Base-by-base conservation (phyloP, 1,140 invertebrate species). In the Euura lappo region DNA sequence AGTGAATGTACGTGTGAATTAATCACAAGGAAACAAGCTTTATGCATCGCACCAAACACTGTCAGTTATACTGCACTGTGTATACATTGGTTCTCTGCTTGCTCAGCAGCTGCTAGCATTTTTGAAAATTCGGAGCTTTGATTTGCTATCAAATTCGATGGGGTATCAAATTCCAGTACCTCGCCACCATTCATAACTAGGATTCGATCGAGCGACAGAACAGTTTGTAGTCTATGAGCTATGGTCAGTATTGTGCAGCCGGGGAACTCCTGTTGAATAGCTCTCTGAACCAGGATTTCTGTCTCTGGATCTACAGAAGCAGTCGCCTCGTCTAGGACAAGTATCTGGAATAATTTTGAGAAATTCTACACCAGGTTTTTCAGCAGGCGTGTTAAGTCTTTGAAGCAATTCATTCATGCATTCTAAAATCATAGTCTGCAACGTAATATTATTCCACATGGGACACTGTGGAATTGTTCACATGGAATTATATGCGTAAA, bases 281-380 rank as follows among this genome's bases (percentile, higher is more conserved):
- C 86, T 42, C 75, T 80, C 45, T 89, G 84, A 42, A 89, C 81
- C 3, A 83, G 73, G 10, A 76, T 72, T 74, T 88, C 87, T 1
- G 88, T 88, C 77, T 88, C 84, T 4, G 83, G 85, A 83, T 93
- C 92, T 4, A 93, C 88, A 6, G 90, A 85, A 46, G 91, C 91
- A 2, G 92, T 93, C 3, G 93, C 92, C 85, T 94, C 93, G 80
- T 94, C 93, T 45, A 94, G 74, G 13, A 94, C 80, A 11, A 94
- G 75, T 70, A 94, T 86, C 86, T 89, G 46, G 74, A 79, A 81
- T 79, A 68, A 79, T 71, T 74, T 68, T 0, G 28, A 28, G 70
- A 0, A 43, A 42, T 11, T 3, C 68, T 67, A 8, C 10, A 28
- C 28, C 28, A 28, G 28, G 28, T 28, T 28, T 28, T 28, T 28